Conservation (phyloP, 2,888 invertebrate species). For the Tuberolachnus salignus region DNA sequence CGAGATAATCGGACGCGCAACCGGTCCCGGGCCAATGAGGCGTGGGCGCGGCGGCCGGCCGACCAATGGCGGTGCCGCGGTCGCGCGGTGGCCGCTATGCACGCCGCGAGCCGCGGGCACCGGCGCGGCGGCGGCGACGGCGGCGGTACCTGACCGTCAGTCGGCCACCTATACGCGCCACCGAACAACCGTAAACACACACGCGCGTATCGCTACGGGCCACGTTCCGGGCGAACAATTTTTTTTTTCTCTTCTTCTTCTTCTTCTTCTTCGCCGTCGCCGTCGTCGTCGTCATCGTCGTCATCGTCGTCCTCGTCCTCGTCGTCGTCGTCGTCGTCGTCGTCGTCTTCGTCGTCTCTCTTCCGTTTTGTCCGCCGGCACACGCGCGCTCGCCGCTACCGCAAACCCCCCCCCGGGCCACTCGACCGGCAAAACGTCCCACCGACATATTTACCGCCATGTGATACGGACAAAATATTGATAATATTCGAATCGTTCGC, state of each 20-base stretch:
- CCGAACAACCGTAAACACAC: conserved; percentile 23
- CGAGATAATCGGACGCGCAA: conserved; percentile 21
- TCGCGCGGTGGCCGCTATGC: conserved; percentile 12
- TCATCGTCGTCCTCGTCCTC: too few relatives aligned
- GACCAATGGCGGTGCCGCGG: conserved; percentile 40
- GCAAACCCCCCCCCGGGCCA: neutral
- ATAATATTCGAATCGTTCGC: too few relatives aligned
- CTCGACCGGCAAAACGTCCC: neutral
- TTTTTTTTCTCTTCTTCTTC: too few relatives aligned
- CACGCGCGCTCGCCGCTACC: neutral
- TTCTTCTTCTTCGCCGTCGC: neutral
- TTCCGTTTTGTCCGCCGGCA: neutral
- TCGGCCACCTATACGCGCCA: conserved; percentile 50
- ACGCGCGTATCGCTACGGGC: conserved; percentile 46
- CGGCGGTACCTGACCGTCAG: conserved; percentile 43
- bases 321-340: neutral
- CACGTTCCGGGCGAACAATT: conserved; percentile 43
- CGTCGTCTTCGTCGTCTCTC: too few relatives aligned
- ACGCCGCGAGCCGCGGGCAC: conserved; percentile 46
- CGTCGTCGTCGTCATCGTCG: neutral
- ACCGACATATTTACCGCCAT: too few relatives aligned
- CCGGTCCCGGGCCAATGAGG: conserved; percentile 37
- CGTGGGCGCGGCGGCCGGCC: conserved; percentile 44
- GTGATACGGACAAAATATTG: too few relatives aligned
- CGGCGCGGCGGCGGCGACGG: conserved; percentile 33